These are phyloP conservation scores for Eubucco bourcierii DNA, from an alignment of 2,113 vertebrate species.

Conservation along the genomic window DNA sequence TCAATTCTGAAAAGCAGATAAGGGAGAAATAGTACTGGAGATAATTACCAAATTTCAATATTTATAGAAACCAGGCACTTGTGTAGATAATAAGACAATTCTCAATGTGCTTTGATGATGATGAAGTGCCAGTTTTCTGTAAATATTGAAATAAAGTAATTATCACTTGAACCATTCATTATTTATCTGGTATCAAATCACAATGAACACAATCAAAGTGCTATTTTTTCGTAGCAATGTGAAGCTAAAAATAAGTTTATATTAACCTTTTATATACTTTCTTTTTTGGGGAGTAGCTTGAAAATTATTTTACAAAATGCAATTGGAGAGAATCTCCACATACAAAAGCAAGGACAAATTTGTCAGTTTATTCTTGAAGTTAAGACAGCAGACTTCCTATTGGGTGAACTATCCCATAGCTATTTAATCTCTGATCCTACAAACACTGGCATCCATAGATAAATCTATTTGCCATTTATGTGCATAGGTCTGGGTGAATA, in stretches of 20 bases:
- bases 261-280: not conserved
- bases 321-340: not conserved
- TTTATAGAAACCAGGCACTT: constrained; percentile 65
- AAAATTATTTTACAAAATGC: not conserved
- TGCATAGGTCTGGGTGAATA: not conserved
- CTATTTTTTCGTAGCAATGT: not conserved
- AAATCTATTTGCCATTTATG: not conserved
- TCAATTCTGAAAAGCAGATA: constrained; percentile 32
- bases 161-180: constrained; percentile 68
- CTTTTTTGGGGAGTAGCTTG: not conserved
- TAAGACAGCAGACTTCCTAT: not conserved
- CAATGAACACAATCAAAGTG: constrained; percentile 45
- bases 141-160: constrained; percentile 77
- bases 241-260: not conserved
- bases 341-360: not conserved
- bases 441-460: not conserved
- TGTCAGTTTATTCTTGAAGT: not conserved
- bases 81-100: constrained; percentile 63
- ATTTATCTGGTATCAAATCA: constrained; percentile 69
- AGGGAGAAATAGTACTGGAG: constrained; percentile 62
- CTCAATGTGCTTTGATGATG: constrained; percentile 66
- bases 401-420: not conserved
- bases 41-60: constrained; percentile 70
- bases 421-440: not conserved
- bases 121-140: constrained; percentile 70